These are phyloP conservation scores for Pyrrhia umbra DNA, from an alignment of 2,888 invertebrate species.

Conservation along the genomic window DNA sequence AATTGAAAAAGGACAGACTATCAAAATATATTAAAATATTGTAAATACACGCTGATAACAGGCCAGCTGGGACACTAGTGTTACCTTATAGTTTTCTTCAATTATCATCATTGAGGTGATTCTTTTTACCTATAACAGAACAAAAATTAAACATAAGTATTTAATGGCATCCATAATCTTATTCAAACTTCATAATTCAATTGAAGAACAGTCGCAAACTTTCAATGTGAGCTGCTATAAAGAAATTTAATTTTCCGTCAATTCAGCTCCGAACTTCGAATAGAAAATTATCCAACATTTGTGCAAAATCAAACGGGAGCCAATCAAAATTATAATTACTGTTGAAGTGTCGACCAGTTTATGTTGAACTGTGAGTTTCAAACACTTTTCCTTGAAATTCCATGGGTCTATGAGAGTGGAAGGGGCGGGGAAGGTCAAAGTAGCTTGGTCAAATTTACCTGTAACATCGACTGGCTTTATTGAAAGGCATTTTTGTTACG, in stretches of 20 bases:
- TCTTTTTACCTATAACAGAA: slow-evolving; percentile 44
- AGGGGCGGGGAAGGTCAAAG: slow-evolving; percentile 49
- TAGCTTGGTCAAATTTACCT: slow-evolving; percentile 63
- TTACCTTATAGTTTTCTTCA: background rate
- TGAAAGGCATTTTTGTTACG: slow-evolving; percentile 61
- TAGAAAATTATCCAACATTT: slow-evolving; percentile 69
- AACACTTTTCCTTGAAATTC: slow-evolving; percentile 9
- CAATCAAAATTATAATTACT: slow-evolving; percentile 84
- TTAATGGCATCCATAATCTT: background rate
- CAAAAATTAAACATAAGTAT: background rate
- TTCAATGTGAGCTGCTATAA: slow-evolving; percentile 36
- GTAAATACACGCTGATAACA: too few species aligned
- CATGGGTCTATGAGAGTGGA: background rate
- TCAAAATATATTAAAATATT: too few species aligned
- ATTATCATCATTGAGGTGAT: background rate
- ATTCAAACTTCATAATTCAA: slow-evolving; percentile 20
- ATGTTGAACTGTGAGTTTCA: slow-evolving; percentile 46
- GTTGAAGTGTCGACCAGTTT: slow-evolving; percentile 68
- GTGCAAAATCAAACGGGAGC: slow-evolving; percentile 70
- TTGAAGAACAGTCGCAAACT: slow-evolving; percentile 29
- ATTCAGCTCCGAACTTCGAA: slow-evolving; percentile 64
- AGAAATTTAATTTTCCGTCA: slow-evolving; percentile 82
- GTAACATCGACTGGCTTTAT: slow-evolving; percentile 58
- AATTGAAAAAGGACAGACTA: background rate
- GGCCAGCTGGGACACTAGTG: too few species aligned